A percentile compares a stretch with the other conserved stretches of the same genome.
Conservation (phyloP, 2,888 invertebrate genomes). For the Esperia sulphurella region DNA sequence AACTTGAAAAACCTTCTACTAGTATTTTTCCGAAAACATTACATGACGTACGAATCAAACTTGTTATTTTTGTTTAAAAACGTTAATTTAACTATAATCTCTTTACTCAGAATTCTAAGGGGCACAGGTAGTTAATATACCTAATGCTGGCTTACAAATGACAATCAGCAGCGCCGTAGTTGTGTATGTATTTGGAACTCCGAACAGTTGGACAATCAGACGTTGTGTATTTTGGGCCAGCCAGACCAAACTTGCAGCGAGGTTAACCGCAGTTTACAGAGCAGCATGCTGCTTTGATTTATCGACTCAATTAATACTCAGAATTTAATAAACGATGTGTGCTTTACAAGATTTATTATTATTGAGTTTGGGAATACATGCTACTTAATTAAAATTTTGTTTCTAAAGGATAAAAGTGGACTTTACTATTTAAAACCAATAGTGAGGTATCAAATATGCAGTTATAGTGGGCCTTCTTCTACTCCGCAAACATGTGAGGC, state of each 20-base stretch:
- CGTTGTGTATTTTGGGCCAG: not conserved
- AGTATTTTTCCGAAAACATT: no score
- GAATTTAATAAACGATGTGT: conserved; percentile 5
- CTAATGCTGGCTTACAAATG: no score
- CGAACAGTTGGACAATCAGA: conserved; percentile 4
- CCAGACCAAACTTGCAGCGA: conserved; percentile 2
- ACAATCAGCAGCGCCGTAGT: not conserved
- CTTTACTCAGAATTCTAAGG: not conserved
- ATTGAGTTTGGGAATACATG: not conserved
- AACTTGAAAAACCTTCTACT: no score
- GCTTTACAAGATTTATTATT: not conserved
- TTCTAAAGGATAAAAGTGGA: not conserved
- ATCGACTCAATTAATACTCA: conserved; percentile 27
- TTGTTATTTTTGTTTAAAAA: no score
- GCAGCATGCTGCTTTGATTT: conserved; percentile 31
- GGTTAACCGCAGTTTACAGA: conserved; percentile 13
- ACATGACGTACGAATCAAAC: no score
- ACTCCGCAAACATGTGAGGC: no score
- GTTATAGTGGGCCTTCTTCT: no score
- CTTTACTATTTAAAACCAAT: no score
- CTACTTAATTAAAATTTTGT: not conserved
- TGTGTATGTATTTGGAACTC: not conserved
- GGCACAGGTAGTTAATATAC: not conserved
- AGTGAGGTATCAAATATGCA: no score
- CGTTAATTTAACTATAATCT: no score